Base-by-base conservation (phyloP, 2,888 invertebrate species). In the Dryocosmus kuriphilus region DNA sequence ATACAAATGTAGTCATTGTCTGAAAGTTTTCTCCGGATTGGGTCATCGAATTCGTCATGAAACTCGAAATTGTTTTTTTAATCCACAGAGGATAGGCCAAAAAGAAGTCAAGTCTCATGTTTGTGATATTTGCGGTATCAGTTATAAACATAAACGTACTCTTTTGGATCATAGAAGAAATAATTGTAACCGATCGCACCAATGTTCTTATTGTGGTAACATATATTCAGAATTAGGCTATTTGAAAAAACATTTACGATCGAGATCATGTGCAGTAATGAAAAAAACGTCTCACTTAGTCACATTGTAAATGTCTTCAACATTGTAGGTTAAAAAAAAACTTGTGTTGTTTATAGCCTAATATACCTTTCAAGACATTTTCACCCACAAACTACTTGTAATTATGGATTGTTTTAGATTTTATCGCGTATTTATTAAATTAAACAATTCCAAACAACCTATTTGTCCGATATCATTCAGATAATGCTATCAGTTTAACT, bases 1-100 rank as follows among this genome's bases (percentile, higher is more conserved):
- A n/a, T 63, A 22, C 4, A 35, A 35, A 35, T 63, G 63, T 63
- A 32, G 35, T 9, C 35, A 32, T 63, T 63, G 63, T 35, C n/a
- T 3, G 11, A n/a, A 63, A 63, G 22, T 63, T 4, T 63, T 63
- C n/a, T 63, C 63, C 8, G n/a, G n/a, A n/a, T 1, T 16, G 1
- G n/a, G n/a, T 11, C 19, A 32, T 0, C 32, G 35, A 63, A 63
- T 2, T 32, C 32, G n/a, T 35, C 63, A 63, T 8, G 63, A 63
- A 32, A 1, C 11, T 35, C 38, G 0, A 38, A 24, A 27, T 67
- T 67, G 67, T 27, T 27, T 67, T 16, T 24, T 27, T 9, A 46
- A 67, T 46, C 67, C 67, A 8, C 24, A 11, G 9, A 67, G 16
- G 22, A 16, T 16, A 16, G 14, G 27, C 24, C 1, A 65, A 38